Evolutionary conservation across 30 jellyfish, hydroid and myxozoan genomes (phyloP).

Genomic region (Aurelia aurita): DNA sequence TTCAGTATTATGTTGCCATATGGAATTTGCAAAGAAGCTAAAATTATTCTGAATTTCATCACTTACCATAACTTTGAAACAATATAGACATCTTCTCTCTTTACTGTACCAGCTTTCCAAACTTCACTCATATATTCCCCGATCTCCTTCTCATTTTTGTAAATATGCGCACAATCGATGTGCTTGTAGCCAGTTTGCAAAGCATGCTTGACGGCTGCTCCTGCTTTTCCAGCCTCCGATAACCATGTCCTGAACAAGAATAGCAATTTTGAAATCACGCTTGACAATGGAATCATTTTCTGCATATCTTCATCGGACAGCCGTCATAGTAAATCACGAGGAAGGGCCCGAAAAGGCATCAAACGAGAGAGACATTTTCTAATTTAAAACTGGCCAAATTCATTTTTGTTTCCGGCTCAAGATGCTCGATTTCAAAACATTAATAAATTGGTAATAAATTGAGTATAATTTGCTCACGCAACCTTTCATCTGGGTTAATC

Average conservation of each 20-base stretch:
- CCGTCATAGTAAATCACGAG: too few relatives aligned
- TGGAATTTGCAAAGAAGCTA: neutral
- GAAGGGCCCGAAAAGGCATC: too few relatives aligned
- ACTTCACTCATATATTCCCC: slow-evolving; percentile 80
- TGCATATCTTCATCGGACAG: too few relatives aligned
- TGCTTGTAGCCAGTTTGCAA: slow-evolving; percentile 88
- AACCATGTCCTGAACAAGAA: slow-evolving; percentile 89
- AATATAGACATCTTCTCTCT: slow-evolving; percentile 86
- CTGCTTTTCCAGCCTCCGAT: slow-evolving; percentile 78
- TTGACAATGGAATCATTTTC: too few relatives aligned
- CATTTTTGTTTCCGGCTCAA: too few relatives aligned
- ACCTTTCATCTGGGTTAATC: too few relatives aligned
- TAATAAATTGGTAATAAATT: too few relatives aligned
- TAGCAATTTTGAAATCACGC: too few relatives aligned
- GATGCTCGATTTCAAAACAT: too few relatives aligned
- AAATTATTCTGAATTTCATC: neutral
- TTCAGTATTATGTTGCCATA: neutral
- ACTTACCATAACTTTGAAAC: slow-evolving; percentile 90
- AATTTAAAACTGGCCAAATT: too few relatives aligned
- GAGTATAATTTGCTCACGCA: too few relatives aligned
- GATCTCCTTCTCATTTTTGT: slow-evolving; percentile 84
- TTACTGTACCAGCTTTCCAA: slow-evolving; percentile 74
- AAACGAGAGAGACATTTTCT: too few relatives aligned
- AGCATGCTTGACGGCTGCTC: slow-evolving; percentile 87
- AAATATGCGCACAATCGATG: slow-evolving; percentile 92